Base-by-base conservation (phyloP, 1,140 invertebrate genomes). In the Zaprionus inermis region DNA sequence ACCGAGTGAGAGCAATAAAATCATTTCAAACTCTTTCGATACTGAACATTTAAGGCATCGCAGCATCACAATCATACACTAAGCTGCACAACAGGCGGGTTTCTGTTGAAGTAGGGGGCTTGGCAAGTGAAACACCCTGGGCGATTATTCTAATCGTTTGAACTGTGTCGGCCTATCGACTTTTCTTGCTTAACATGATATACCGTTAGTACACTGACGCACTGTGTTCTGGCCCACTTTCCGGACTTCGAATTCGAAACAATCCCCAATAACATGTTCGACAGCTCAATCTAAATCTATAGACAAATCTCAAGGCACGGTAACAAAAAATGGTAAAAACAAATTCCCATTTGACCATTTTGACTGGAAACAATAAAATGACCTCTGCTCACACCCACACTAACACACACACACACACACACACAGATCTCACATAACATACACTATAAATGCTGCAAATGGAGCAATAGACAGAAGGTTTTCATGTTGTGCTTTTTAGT, bases 101-200 rank as follows among this genome's bases (percentile, higher is more conserved):
- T 32, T 10, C 36, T 14, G 41, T 18, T 60, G 63, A 59, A 69
- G 49, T 22, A 46, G 73, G 54, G 30, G 64, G 51, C 63, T 56
- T 51, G 56, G 32, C 34, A 71, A 81, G 81, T 68, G 52, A 69
- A 82, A 79, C 73, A 88, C 72, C 84, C 72, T 58, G 41, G 56
- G 77, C 79, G 76, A 89, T 88, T 86, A 88, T 88, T 86, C 83
- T 80, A 79, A 89, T 86, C 84, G 89, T 80, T 88, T 88, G 79
- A 78, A 66, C 76, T 82, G 59, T 61, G 61, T 81, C 52, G n/a
- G 32, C 28, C 36, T 57, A 51, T 46, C 44, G 18, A 10, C 28
- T 60, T 16, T 34, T 32, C n/a, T 44, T 60, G 56, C 41, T 73
- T 57, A 72, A 36, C 32, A 38, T 58, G 65, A 73, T 73, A 73